Evolutionary conservation across 2,113 vertebrate genomes (phyloP).

Genomic region (Poecile atricapillus): DNA sequence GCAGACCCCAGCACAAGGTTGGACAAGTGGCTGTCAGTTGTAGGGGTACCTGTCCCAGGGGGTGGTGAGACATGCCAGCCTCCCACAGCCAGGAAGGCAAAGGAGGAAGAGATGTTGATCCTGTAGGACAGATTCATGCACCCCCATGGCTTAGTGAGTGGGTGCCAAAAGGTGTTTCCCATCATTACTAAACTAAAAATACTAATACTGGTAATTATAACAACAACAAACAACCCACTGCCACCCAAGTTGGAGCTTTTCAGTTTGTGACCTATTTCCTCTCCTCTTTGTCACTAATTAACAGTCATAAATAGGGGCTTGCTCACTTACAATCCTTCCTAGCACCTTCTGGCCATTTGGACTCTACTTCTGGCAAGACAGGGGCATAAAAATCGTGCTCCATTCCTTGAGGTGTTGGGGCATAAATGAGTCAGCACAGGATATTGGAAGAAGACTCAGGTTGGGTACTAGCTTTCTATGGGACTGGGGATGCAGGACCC

Average conservation of each 20-base stretch:
- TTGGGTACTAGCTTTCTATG: not conserved
- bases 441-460: not conserved
- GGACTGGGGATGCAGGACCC: not conserved
- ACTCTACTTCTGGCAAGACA: not conserved
- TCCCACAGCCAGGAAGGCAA: not conserved
- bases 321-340: not conserved
- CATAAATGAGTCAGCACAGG: not conserved
- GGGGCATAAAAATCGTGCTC: not conserved
- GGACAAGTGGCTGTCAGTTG: not conserved
- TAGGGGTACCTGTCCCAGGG: rapidly evolving
- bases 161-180: not conserved
- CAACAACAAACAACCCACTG: not conserved
- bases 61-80: not conserved
- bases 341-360: not conserved
- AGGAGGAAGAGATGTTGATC: not conserved
- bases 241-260: not conserved
- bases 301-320: not conserved
- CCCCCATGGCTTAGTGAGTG: not conserved
- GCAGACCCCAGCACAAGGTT: rapidly evolving
- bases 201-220: not conserved
- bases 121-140: not conserved
- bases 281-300: not conserved
- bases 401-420: rapidly evolving
- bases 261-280: not conserved
- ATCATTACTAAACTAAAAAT: not conserved